These are phyloP conservation scores for Anaspis maculata DNA, from an alignment of 2,888 invertebrate genomes.

Conservation along the genomic window DNA sequence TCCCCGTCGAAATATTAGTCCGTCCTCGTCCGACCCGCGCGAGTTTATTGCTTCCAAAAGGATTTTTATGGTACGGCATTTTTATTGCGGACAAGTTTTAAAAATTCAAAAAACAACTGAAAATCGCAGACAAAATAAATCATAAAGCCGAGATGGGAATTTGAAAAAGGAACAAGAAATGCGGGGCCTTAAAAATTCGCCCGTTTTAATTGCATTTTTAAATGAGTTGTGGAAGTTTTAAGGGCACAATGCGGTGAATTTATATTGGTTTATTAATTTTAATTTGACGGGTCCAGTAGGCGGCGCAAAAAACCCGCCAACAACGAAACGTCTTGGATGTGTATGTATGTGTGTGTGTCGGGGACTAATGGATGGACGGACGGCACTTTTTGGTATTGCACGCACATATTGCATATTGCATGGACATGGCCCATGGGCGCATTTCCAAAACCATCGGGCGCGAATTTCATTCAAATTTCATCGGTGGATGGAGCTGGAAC, in stretches of 20 bases:
- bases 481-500: too few species aligned
- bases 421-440: too few species aligned
- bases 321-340: too few species aligned
- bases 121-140: constrained; percentile 44
- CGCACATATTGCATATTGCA: too few species aligned
- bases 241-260: constrained; percentile 36
- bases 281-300: constrained; percentile 26
- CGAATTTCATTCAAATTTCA: too few species aligned
- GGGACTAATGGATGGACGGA: too few species aligned
- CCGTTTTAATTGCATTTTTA: constrained; percentile 40
- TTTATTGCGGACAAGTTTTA: constrained; percentile 42
- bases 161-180: constrained; percentile 10
- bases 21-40: constrained; percentile 7
- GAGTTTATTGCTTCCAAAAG: constrained; percentile 12
- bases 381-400: too few species aligned
- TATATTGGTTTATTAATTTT: constrained; percentile 44
- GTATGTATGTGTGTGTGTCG: too few species aligned
- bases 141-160: constrained; percentile 32
- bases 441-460: too few species aligned
- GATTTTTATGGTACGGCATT: constrained; percentile 40
- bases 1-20: too few species aligned
- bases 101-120: constrained; percentile 43
- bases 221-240: constrained; percentile 31
- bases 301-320: neutral
- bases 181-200: constrained; percentile 24